Evolutionary conservation across 1,140 invertebrate species (phyloP).

Genomic region (Heliothis subflexa): DNA sequence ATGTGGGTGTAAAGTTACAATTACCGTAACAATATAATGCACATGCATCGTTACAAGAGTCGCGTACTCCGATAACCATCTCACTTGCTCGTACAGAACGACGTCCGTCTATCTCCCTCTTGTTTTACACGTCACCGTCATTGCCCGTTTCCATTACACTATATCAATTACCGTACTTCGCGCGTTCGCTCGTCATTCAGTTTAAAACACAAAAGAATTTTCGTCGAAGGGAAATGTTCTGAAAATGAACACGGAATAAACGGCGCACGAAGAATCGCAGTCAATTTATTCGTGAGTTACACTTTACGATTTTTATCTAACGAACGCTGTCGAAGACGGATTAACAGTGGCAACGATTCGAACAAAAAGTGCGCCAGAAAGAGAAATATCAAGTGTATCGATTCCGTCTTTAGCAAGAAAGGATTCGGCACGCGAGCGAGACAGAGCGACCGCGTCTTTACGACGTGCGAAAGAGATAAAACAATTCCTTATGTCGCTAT

Average conservation of each 20-base stretch:
- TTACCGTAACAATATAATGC: slow-evolving; percentile 70
- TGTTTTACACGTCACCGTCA: slow-evolving; percentile 78
- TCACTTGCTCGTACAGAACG: slow-evolving; percentile 63
- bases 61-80: slow-evolving; percentile 63
- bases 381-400: slow-evolving; percentile 78
- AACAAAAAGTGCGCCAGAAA: slow-evolving; percentile 79
- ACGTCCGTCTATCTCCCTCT: slow-evolving; percentile 68
- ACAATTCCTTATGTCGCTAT: slow-evolving; percentile 85
- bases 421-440: slow-evolving; percentile 74
- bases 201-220: slow-evolving; percentile 48
- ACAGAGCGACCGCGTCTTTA: slow-evolving; percentile 76
- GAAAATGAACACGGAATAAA: slow-evolving; percentile 45
- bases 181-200: slow-evolving; percentile 60
- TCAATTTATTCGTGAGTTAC: slow-evolving; percentile 70
- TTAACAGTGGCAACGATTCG: slow-evolving; percentile 71
- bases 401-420: slow-evolving; percentile 78
- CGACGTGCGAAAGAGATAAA: slow-evolving; percentile 85
- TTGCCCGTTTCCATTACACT: slow-evolving; percentile 84
- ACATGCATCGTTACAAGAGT: slow-evolving; percentile 68
- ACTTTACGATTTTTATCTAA: slow-evolving; percentile 78
- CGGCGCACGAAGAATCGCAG: slow-evolving; percentile 66
- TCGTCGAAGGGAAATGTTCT: slow-evolving; percentile 38
- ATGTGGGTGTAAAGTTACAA: slow-evolving; percentile 67
- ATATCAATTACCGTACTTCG: slow-evolving; percentile 77
- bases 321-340: slow-evolving; percentile 81